These are phyloP conservation scores for Stichopus chloronotus DNA, from an alignment of 35 echinoderm and acorn worm genomes.

Conservation along the genomic window DNA sequence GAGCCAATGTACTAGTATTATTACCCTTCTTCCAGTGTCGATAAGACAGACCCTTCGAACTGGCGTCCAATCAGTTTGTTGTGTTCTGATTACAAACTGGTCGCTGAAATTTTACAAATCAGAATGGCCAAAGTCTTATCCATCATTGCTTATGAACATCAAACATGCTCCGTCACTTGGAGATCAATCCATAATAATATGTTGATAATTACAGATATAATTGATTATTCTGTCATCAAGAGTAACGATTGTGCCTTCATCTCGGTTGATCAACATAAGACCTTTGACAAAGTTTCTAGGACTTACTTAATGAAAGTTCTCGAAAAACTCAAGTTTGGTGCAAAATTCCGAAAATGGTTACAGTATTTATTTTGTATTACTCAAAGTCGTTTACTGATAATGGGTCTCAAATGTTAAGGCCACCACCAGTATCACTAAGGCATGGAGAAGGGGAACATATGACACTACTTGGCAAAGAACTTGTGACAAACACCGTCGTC, in stretches of 20 bases:
- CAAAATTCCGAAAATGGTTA: constrained; percentile 50
- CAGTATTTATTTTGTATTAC: constrained; percentile 46
- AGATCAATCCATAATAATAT: constrained; percentile 1
- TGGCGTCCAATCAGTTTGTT: constrained; percentile 11
- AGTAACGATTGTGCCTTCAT: constrained; percentile 30
- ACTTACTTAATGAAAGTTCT: constrained; percentile 12
- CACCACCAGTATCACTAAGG: no score
- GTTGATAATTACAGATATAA: constrained; percentile 7
- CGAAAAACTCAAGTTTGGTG: constrained; percentile 27
- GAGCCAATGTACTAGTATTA: neutral
- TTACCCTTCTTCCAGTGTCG: constrained; percentile 27
- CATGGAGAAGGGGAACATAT: no score
- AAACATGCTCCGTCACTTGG: constrained; percentile 5
- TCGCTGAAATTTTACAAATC: constrained; percentile 4
- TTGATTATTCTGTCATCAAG: constrained; percentile 15
- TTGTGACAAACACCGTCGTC: no score
- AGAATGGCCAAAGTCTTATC: neutral
- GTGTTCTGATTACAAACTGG: constrained; percentile 5
- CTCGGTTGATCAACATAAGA: constrained; percentile 52
- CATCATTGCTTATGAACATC: neutral
- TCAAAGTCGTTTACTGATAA: constrained; percentile 17
- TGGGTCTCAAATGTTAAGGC: neutral
- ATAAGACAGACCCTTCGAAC: neutral
- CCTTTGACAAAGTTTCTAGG: constrained; percentile 49
- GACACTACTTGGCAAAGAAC: no score